Evolutionary conservation across 1,140 invertebrate genomes (phyloP).

Genomic region (Oedothorax gibbosus): DNA sequence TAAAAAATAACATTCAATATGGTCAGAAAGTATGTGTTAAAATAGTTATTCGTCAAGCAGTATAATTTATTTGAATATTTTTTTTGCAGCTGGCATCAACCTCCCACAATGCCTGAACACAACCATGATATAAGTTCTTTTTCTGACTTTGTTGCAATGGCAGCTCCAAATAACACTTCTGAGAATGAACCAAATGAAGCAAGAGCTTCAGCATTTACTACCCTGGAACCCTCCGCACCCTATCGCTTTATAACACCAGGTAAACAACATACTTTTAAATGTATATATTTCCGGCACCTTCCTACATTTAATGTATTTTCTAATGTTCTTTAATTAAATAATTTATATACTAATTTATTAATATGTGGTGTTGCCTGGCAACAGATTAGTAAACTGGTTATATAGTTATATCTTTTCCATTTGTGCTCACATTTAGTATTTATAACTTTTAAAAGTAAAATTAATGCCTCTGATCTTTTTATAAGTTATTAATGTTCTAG

Average conservation of each 20-base stretch:
- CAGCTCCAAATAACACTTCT: constrained; percentile 14
- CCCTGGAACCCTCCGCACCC: constrained; percentile 7
- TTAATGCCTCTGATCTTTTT: too few species aligned
- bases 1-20: too few species aligned
- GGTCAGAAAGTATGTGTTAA: neutral
- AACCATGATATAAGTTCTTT: constrained; percentile 20
- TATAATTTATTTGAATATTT: neutral
- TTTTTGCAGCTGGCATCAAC: constrained; percentile 16
- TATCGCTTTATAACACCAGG: constrained; percentile 12
- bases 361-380: too few species aligned
- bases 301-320: neutral
- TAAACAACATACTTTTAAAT: neutral
- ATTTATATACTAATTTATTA: too few species aligned
- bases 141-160: neutral
- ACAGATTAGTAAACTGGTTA: too few species aligned
- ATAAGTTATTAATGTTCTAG: too few species aligned
- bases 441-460: too few species aligned
- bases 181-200: constrained; percentile 4
- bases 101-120: neutral
- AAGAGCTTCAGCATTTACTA: neutral
- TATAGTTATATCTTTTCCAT: too few species aligned
- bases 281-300: neutral
- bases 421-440: too few species aligned
- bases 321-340: neutral
- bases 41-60: neutral